phyloP scores from a whole-genome alignment of 2,113 vertebrate genomes.

The Dipodomys ordii region DNA sequence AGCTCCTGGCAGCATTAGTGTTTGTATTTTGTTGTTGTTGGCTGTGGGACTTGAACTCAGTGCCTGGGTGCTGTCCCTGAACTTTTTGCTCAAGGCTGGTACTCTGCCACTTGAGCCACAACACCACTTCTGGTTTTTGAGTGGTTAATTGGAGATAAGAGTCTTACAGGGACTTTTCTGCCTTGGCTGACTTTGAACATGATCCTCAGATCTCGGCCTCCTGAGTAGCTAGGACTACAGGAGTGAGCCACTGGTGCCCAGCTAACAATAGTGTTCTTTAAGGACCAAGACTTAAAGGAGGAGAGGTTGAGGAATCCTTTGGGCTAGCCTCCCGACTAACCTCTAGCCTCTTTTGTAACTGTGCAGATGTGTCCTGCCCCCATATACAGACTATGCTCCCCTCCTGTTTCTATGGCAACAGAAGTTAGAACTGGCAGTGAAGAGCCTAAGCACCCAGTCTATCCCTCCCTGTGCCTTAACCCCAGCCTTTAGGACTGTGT shows the following conservation, averaged over 20 bases:
- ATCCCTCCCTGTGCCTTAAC: background rate
- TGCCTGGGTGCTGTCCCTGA: no score
- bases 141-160: no score
- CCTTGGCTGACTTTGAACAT: no score
- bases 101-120: no score
- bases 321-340: background rate
- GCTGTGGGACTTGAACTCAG: no score
- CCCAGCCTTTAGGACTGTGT: background rate
- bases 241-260: background rate
- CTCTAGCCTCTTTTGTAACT: background rate
- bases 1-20: no score
- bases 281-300: background rate
- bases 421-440: background rate
- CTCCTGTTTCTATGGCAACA: conserved; percentile 20
- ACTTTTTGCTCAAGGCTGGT: no score
- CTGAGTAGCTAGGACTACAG: no score
- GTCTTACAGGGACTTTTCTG: no score
- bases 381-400: background rate
- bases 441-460: background rate
- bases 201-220: no score
- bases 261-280: background rate
- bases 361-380: background rate
- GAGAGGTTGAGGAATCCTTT: background rate
- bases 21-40: no score
- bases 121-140: no score